A percentile compares a stretch with the other conserved stretches of the same genome.
Evolutionary conservation across 2,113 vertebrate species (phyloP).

Genomic region (Elachura formosa): DNA sequence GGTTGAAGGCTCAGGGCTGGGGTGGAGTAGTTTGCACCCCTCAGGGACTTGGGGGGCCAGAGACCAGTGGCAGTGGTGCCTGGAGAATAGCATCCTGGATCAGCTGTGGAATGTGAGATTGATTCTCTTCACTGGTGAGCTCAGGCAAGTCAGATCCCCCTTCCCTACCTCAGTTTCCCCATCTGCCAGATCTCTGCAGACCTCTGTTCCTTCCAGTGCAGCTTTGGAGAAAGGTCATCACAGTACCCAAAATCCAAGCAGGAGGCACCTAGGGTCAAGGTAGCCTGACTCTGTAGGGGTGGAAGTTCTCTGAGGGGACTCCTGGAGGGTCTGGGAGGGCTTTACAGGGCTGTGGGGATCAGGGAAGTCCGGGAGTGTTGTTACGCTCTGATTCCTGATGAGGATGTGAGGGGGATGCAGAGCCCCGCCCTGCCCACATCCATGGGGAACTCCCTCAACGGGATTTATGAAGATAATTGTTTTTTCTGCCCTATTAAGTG

Average conservation of each 20-base stretch:
- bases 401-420: background rate
- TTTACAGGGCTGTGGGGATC: background rate
- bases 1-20: background rate
- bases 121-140: background rate
- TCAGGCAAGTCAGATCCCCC: background rate
- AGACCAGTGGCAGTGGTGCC: background rate
- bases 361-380: background rate
- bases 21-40: background rate
- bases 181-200: background rate
- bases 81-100: background rate
- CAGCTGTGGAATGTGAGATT: background rate
- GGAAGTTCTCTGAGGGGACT: background rate
- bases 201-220: background rate
- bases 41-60: background rate
- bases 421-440: background rate
- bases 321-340: background rate
- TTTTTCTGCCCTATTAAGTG: conserved; percentile 56
- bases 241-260: background rate
- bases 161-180: background rate
- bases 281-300: no score
- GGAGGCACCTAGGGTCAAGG: background rate
- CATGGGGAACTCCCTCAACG: accelerated
- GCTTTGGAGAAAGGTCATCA: background rate
- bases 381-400: background rate
- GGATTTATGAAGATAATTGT: conserved; percentile 39